Conservation (phyloP, 2,797 vertebrate genomes). For the Pipistrellus kuhlii region DNA sequence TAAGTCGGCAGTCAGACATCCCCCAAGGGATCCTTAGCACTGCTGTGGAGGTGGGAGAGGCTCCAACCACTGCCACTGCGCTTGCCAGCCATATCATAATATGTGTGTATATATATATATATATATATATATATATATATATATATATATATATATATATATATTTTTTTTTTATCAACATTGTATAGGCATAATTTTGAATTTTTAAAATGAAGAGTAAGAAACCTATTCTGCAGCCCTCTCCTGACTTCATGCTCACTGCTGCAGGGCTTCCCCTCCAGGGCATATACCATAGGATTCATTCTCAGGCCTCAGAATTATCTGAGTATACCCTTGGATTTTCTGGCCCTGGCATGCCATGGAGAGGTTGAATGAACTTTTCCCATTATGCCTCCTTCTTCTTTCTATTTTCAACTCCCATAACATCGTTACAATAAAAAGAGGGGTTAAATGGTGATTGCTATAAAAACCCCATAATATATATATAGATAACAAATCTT, state of each 20-base stretch:
- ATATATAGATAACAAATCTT: background rate
- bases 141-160: no score
- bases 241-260: background rate
- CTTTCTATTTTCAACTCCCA: background rate
- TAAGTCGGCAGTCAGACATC: no score
- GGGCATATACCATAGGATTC: no score
- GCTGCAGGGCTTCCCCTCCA: background rate
- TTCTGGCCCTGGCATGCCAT: background rate
- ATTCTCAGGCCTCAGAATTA: background rate
- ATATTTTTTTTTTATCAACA: conserved; percentile 37
- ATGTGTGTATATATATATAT: no score
- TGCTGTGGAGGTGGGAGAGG: no score
- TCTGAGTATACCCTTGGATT: background rate
- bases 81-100: background rate
- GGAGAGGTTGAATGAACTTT: background rate
- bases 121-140: no score
- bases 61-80: no score
- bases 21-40: no score
- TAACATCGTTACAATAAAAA: conserved; percentile 60
- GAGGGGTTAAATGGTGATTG: background rate
- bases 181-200: conserved; percentile 13
- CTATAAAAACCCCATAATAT: background rate
- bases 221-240: background rate
- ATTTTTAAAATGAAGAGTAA: conserved; percentile 1
- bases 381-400: conserved; percentile 3